These are phyloP conservation scores for Bradysia coprophila DNA, from an alignment of 1,140 invertebrate genomes.

Conservation along the genomic window DNA sequence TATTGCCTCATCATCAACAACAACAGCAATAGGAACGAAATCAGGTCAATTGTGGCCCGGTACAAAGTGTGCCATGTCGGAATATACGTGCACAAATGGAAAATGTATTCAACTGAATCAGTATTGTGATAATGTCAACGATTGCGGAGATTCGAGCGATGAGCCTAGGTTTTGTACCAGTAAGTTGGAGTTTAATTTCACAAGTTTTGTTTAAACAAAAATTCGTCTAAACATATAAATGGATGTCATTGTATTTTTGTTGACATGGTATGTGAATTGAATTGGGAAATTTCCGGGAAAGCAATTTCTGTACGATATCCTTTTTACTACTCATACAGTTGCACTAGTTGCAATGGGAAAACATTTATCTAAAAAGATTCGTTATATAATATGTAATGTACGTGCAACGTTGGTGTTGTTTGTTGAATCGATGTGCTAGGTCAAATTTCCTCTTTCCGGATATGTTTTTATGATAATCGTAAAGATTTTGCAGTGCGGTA, in stretches of 20 bases:
- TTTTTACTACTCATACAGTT: no score
- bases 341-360: no score
- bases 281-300: not conserved
- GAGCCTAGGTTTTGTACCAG: constrained; percentile 71
- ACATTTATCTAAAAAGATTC: no score
- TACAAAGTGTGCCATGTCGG: constrained; percentile 45
- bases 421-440: no score
- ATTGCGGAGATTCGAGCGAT: constrained; percentile 70
- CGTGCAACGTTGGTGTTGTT: no score
- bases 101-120: constrained; percentile 60
- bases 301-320: not conserved
- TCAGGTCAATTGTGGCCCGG: constrained; percentile 1
- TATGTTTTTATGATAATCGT: no score
- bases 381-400: no score
- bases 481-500: no score
- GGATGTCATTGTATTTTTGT: not conserved
- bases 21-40: not conserved
- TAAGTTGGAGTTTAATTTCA: constrained; percentile 38
- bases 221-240: not conserved
- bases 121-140: constrained; percentile 65
- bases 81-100: constrained; percentile 61
- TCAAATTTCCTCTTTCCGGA: no score
- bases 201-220: not conserved
- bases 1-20: not conserved
- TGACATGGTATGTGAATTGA: not conserved